Evolutionary conservation across 2,113 vertebrate genomes (phyloP).

Genomic region (Crotalus horridus): DNA sequence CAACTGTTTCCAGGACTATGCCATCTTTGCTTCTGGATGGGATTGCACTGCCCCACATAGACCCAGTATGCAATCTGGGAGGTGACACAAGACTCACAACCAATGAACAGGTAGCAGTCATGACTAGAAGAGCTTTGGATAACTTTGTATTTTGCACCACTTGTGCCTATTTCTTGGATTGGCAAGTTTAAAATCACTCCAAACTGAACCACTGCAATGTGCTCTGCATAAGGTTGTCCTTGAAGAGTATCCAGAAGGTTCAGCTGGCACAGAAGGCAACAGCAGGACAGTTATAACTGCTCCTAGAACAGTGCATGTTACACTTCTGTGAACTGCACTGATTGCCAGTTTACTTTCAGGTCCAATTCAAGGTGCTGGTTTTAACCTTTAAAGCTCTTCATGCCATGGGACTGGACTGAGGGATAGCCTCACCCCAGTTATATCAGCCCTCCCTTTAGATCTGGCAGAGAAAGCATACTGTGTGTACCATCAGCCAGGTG

Average conservation of each 20-base stretch:
- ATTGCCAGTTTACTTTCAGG: not conserved
- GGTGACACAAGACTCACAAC: not conserved
- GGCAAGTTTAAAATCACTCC: not conserved
- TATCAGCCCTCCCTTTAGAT: not conserved
- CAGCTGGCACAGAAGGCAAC: not conserved
- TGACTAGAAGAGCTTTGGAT: not conserved
- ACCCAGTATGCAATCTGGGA: not conserved
- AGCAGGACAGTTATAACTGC: not conserved
- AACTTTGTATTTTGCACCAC: not conserved
- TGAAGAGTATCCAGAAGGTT: not conserved
- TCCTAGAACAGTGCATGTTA: not conserved
- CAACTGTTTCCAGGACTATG: not conserved
- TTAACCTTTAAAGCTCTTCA: not conserved
- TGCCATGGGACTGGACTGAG: not conserved
- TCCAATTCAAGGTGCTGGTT: not conserved
- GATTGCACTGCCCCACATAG: not conserved
- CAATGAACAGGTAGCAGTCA: not conserved
- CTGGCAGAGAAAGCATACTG: not conserved
- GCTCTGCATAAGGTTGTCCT: not conserved
- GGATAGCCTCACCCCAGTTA: not conserved
- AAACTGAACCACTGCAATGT: not conserved
- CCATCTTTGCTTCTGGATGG: not conserved
- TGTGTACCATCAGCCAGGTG: not conserved
- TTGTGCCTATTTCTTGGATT: not conserved
- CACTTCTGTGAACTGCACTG: not conserved